Evolutionary conservation across 2,888 invertebrate genomes (phyloP).

Genomic region (Arrhopalites spinosus): DNA sequence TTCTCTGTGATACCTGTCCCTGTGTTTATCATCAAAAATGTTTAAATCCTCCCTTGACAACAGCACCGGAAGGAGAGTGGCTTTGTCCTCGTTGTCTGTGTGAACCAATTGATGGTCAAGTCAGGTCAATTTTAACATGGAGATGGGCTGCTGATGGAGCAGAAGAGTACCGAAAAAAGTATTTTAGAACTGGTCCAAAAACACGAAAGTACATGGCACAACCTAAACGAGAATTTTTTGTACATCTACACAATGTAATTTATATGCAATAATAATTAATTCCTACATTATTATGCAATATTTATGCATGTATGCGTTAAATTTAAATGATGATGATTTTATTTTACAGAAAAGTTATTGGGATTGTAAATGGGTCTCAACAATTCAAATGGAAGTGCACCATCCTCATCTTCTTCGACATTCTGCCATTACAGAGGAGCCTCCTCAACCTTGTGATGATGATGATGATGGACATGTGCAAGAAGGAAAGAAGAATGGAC

Average conservation of each 20-base stretch:
- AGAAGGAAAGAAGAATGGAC: neutral
- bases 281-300: too few relatives aligned
- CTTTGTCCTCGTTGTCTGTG: slow-evolving; percentile 92
- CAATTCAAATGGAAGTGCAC: slow-evolving; percentile 87
- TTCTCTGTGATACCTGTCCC: slow-evolving; percentile 96
- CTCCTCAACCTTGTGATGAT: slow-evolving; percentile 79
- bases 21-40: slow-evolving; percentile 97
- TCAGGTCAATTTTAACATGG: slow-evolving; percentile 96
- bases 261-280: too few relatives aligned
- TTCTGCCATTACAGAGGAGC: slow-evolving; percentile 70
- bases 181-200: slow-evolving; percentile 54
- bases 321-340: too few relatives aligned
- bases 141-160: slow-evolving; percentile 69
- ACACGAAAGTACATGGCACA: slow-evolving; percentile 61
- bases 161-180: slow-evolving; percentile 56
- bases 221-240: slow-evolving; percentile 87
- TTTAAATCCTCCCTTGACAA: slow-evolving; percentile 81
- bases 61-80: slow-evolving; percentile 82
- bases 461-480: neutral
- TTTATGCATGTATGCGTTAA: too few relatives aligned
- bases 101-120: slow-evolving; percentile 67
- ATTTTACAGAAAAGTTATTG: slow-evolving; percentile 78
- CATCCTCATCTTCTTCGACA: slow-evolving; percentile 91
- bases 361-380: slow-evolving; percentile 97
- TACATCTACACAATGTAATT: slow-evolving; percentile 86